These are phyloP conservation scores for Zoanthus sansibaricus DNA, from an alignment of 92 coral and sea anemone species.

Conservation along the genomic window DNA sequence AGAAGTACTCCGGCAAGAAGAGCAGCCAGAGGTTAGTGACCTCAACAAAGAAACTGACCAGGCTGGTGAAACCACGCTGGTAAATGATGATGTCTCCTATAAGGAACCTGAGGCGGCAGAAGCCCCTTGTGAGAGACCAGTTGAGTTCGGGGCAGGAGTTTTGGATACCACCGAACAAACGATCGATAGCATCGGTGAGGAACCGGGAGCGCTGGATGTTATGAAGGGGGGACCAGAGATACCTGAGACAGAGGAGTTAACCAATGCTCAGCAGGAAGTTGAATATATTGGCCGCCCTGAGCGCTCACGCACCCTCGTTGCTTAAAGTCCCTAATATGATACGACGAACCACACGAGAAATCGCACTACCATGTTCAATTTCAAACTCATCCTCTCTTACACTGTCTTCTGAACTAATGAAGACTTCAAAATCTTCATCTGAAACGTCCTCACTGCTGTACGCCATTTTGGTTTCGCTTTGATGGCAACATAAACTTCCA, in stretches of 20 bases:
- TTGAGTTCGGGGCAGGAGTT: slow-evolving; percentile 2
- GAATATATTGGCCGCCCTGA: slow-evolving; percentile 1
- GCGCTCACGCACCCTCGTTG: no score
- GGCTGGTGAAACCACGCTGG: neutral
- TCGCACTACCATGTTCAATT: no score
- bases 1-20: neutral
- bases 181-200: neutral
- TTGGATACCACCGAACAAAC: neutral
- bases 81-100: neutral
- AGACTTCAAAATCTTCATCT: no score
- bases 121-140: neutral
- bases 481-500: no score
- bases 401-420: no score
- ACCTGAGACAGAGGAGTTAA: neutral
- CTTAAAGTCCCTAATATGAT: no score
- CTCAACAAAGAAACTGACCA: neutral
- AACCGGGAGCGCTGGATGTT: neutral
- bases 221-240: slow-evolving; percentile 1
- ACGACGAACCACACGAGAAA: no score
- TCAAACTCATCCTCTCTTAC: no score
- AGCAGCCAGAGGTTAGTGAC: slow-evolving; percentile 10
- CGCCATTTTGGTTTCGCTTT: no score
- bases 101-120: slow-evolving; percentile 1
- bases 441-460: no score
- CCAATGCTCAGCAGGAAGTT: neutral